Conservation (phyloP, 1,140 invertebrate species). For the Cydia splendana region DNA sequence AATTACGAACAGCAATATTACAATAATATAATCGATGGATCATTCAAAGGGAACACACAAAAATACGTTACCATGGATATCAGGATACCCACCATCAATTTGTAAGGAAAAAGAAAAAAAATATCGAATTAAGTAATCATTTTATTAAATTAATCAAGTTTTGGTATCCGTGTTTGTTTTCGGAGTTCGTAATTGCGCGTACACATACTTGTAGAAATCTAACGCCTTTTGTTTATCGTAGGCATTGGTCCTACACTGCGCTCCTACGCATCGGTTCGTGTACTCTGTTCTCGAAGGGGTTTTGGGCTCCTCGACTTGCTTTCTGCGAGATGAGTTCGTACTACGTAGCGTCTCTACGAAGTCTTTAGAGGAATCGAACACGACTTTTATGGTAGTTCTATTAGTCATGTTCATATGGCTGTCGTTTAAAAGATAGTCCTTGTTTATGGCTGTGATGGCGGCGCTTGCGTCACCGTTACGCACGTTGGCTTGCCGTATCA, state of each 20-base stretch:
- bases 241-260: constrained; percentile 58
- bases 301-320: constrained; percentile 46
- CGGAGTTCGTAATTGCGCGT: constrained; percentile 66
- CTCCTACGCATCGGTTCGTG: constrained; percentile 56
- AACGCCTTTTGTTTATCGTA: constrained; percentile 73
- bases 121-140: not conserved
- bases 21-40: too few relatives aligned
- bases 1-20: too few relatives aligned
- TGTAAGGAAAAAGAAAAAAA: constrained; percentile 40
- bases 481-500: constrained; percentile 69
- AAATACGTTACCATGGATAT: too few relatives aligned
- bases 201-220: constrained; percentile 77
- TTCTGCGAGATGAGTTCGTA: constrained; percentile 52
- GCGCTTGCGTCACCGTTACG: constrained; percentile 57
- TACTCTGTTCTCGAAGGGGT: constrained; percentile 53
- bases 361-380: constrained; percentile 70
- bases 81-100: not conserved
- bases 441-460: constrained; percentile 68
- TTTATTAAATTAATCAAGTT: constrained; percentile 38
- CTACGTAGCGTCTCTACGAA: constrained; percentile 70
- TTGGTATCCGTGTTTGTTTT: constrained; percentile 54
- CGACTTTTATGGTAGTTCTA: constrained; percentile 67
- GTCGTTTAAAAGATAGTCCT: constrained; percentile 64
- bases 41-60: too few relatives aligned
- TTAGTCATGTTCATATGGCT: constrained; percentile 72